Evolutionary conservation across 2,888 invertebrate species (phyloP).

Genomic region (Falcaria lacertinaria): DNA sequence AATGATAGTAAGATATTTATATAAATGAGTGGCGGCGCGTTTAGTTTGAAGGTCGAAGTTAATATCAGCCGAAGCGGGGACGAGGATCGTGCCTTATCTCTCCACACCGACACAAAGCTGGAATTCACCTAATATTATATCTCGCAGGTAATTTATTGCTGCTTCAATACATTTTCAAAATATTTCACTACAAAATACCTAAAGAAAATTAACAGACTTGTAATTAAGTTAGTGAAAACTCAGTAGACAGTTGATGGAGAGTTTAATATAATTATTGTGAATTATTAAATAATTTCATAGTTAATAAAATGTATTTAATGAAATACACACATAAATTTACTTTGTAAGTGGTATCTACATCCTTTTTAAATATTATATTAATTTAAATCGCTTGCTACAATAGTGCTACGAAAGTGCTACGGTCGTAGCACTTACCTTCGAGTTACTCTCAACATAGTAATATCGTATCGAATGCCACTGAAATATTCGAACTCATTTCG

Average conservation of each 20-base stretch:
- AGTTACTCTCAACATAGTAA: too few species aligned
- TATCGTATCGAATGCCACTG: too few species aligned
- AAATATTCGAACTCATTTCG: too few species aligned
- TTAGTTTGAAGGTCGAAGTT: constrained; percentile 30
- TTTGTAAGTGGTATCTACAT: too few species aligned
- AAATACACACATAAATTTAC: too few species aligned
- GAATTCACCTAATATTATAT: constrained; percentile 32
- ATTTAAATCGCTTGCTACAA: too few species aligned
- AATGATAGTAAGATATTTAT: constrained; percentile 2
- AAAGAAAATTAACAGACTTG: constrained; percentile 2
- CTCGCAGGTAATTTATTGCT: constrained; percentile 32
- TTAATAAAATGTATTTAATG: too few species aligned
- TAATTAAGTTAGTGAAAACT: neutral
- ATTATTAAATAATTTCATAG: too few species aligned
- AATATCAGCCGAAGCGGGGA: constrained; percentile 26
- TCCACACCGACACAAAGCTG: constrained; percentile 28
- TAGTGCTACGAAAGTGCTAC: too few species aligned
- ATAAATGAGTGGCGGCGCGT: constrained; percentile 16
- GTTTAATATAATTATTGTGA: neutral
- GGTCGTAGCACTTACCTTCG: too few species aligned
- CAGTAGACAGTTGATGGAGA: neutral
- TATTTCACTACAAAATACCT: constrained; percentile 6
- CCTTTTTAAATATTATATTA: too few species aligned
- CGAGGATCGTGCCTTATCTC: constrained; percentile 44
- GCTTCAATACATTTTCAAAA: constrained; percentile 9